phyloP scores from a whole-genome alignment of 2,797 vertebrate species.

The Chiroxiphia lanceolata region DNA sequence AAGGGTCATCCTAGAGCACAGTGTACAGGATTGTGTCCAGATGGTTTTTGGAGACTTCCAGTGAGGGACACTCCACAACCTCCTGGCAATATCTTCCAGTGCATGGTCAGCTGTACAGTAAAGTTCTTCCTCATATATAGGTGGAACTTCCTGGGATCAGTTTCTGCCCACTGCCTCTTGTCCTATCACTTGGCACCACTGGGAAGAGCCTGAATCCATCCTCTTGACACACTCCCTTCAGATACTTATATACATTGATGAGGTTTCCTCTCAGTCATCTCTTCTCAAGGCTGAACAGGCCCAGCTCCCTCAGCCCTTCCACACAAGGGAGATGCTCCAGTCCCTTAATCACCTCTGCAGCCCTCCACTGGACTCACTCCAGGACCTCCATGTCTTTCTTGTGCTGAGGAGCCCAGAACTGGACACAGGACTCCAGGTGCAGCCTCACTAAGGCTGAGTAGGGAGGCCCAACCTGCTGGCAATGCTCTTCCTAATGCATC shows the following conservation, averaged over 20 bases:
- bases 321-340: background rate
- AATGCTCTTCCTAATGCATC: background rate
- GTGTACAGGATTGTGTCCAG: background rate
- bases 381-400: background rate
- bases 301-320: background rate
- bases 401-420: background rate
- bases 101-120: background rate
- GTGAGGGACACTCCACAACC: background rate
- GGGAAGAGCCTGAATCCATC: background rate
- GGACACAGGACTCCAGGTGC: background rate
- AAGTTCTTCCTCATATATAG: background rate
- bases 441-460: background rate
- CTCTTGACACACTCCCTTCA: background rate
- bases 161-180: background rate
- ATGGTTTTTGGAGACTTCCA: background rate
- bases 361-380: background rate
- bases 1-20: background rate
- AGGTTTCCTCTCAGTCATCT: background rate
- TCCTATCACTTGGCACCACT: background rate
- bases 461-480: background rate
- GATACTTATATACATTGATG: background rate
- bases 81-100: background rate
- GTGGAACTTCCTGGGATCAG: background rate
- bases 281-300: background rate
- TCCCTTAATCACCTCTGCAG: background rate